These are phyloP conservation scores for Sprattus sprattus DNA, from an alignment of 2,113 vertebrate genomes.

Conservation along the genomic window DNA sequence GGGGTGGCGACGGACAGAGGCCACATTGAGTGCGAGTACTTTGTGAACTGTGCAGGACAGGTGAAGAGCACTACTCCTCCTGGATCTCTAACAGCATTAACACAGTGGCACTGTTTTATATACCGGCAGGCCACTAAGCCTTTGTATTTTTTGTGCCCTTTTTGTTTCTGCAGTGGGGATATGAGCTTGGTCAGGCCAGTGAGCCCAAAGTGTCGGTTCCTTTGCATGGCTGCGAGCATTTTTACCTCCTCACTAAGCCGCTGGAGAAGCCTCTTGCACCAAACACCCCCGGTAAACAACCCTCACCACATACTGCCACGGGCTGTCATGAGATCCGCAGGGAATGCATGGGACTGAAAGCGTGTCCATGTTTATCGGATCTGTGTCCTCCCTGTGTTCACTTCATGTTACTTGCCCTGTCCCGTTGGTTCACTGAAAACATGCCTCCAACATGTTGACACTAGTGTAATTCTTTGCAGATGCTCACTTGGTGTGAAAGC, in stretches of 20 bases:
- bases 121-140: background rate
- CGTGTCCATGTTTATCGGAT: background rate
- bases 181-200: conserved; percentile 90
- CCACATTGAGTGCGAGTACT: conserved; percentile 88
- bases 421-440: background rate
- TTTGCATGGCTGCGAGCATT: conserved; percentile 95
- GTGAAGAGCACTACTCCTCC: conserved; percentile 58
- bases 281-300: conserved; percentile 78
- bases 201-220: conserved; percentile 89
- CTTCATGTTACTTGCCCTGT: too few species aligned
- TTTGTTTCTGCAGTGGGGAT: conserved; percentile 83
- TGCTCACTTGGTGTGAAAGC: background rate
- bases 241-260: conserved; percentile 94
- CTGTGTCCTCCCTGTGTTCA: background rate
- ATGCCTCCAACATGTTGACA: too few species aligned
- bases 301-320: background rate
- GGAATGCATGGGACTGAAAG: background rate
- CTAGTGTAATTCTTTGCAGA: background rate
- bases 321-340: background rate
- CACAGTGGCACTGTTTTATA: background rate
- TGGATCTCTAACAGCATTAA: background rate
- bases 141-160: background rate
- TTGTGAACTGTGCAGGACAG: conserved; percentile 98
- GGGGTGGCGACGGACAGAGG: conserved; percentile 91
- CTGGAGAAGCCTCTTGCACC: conserved; percentile 74